A percentile compares a stretch with the other conserved stretches of the same genome.
Evolutionary conservation across 2,113 vertebrate species (phyloP).

Genomic region (Gymnobelideus leadbeateri): DNA sequence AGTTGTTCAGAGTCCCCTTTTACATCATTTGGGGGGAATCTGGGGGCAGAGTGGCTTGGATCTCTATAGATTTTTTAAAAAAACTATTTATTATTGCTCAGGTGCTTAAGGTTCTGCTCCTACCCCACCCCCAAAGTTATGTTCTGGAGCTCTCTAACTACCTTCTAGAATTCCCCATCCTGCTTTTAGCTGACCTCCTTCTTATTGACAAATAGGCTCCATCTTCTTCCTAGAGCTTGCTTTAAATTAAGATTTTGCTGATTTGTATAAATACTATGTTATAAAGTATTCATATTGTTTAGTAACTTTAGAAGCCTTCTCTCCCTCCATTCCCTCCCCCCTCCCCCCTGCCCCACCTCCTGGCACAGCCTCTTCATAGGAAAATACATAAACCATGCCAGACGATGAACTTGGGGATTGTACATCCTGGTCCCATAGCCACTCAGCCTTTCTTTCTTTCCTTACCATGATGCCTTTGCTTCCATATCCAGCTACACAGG

Average conservation of each 20-base stretch:
- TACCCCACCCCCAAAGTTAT: background rate
- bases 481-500: background rate
- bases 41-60: too few species aligned
- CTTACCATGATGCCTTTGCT: background rate
- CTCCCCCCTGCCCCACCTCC: background rate
- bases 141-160: slow-evolving; percentile 4
- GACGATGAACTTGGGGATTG: background rate
- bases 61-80: too few species aligned
- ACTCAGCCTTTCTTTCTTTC: background rate
- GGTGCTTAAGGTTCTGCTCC: slow-evolving; percentile 17
- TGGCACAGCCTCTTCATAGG: slow-evolving; percentile 47
- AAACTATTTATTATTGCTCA: slow-evolving; percentile 33
- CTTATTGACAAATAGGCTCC: slow-evolving; percentile 68
- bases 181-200: slow-evolving; percentile 58
- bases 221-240: slow-evolving; percentile 45
- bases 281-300: slow-evolving; percentile 49
- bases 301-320: background rate
- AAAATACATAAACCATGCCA: slow-evolving; percentile 9
- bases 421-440: background rate
- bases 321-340: background rate
- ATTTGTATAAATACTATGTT: slow-evolving; percentile 47
- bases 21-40: too few species aligned
- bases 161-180: slow-evolving; percentile 54
- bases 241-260: slow-evolving; percentile 56
- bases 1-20: too few species aligned